Evolutionary conservation across 2,888 invertebrate genomes (phyloP).

Genomic region (Chloromyia formosa): DNA sequence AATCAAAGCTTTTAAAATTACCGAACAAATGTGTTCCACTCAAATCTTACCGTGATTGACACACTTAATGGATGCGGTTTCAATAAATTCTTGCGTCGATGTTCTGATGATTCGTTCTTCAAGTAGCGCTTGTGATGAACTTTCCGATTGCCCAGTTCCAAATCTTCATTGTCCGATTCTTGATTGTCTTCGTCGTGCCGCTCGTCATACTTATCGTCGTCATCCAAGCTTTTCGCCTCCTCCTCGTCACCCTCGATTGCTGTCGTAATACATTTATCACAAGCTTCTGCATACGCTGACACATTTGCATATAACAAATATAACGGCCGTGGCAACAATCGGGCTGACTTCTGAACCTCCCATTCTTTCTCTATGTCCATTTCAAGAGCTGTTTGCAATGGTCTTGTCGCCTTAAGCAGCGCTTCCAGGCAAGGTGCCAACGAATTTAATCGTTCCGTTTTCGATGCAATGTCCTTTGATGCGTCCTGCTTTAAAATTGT

Average conservation of each 20-base stretch:
- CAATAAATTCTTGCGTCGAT: constrained; percentile 51
- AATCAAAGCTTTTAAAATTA: not conserved
- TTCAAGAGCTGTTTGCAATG: constrained; percentile 87
- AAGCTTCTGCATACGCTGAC: constrained; percentile 82
- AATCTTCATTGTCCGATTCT: constrained; percentile 76
- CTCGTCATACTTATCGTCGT: constrained; percentile 64
- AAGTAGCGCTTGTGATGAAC: constrained; percentile 50
- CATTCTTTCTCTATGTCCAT: constrained; percentile 81
- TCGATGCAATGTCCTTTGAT: constrained; percentile 77
- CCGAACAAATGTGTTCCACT: not conserved
- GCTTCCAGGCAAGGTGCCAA: constrained; percentile 80
- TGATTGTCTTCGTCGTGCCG: constrained; percentile 68
- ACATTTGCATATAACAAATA: constrained; percentile 89
- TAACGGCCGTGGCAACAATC: constrained; percentile 80
- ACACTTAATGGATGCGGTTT: constrained; percentile 56
- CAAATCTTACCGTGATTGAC: constrained; percentile 50
- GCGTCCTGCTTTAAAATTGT: constrained; percentile 81
- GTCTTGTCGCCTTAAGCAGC: constrained; percentile 82
- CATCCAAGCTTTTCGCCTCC: constrained; percentile 72
- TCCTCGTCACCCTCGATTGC: constrained; percentile 75
- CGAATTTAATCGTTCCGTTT: constrained; percentile 80
- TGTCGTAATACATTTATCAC: constrained; percentile 66
- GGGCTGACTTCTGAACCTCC: constrained; percentile 78
- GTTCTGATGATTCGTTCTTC: constrained; percentile 46
- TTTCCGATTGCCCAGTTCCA: constrained; percentile 58